These are phyloP conservation scores for Drosophila glabriapex DNA, from an alignment of 2,888 invertebrate genomes.

Conservation along the genomic window DNA sequence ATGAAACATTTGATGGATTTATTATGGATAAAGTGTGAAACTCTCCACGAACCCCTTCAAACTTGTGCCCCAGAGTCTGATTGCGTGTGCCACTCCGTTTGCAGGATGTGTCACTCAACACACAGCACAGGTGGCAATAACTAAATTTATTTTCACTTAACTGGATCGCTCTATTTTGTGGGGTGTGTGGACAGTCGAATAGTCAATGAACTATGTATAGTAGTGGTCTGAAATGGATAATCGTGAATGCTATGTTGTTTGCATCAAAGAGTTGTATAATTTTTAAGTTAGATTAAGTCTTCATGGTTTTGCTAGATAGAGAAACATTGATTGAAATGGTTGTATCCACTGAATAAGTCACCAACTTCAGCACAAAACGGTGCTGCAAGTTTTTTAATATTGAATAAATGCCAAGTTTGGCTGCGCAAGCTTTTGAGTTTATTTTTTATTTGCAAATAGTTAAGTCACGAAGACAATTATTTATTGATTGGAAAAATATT, in stretches of 20 bases:
- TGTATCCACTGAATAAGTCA: not conserved
- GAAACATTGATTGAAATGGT: not conserved
- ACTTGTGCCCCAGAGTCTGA: not conserved
- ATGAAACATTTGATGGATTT: conserved; percentile 76
- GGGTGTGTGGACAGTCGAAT: not conserved
- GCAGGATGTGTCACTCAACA: conserved; percentile 64
- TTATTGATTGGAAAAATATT: not conserved
- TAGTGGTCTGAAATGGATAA: too few relatives aligned
- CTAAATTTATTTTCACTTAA: conserved; percentile 5
- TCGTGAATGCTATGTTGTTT: not conserved
- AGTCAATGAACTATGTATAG: too few relatives aligned
- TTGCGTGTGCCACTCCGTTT: conserved; percentile 7
- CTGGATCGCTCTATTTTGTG: not conserved
- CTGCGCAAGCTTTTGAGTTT: not conserved
- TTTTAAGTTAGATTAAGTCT: too few relatives aligned
- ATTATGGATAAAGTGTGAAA: conserved; percentile 62
- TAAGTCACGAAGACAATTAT: conserved; percentile 1
- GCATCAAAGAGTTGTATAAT: not conserved
- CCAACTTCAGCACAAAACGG: not conserved
- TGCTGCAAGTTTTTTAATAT: not conserved
- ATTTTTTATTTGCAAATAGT: not conserved
- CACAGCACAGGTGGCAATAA: conserved; percentile 43
- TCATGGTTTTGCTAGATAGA: not conserved
- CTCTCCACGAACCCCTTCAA: conserved; percentile 1
- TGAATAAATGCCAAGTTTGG: not conserved